phyloP scores from a whole-genome alignment of 30 jellyfish, hydroid and myxozoan genomes.

The Aurelia aurita complex sp. Pacific region DNA sequence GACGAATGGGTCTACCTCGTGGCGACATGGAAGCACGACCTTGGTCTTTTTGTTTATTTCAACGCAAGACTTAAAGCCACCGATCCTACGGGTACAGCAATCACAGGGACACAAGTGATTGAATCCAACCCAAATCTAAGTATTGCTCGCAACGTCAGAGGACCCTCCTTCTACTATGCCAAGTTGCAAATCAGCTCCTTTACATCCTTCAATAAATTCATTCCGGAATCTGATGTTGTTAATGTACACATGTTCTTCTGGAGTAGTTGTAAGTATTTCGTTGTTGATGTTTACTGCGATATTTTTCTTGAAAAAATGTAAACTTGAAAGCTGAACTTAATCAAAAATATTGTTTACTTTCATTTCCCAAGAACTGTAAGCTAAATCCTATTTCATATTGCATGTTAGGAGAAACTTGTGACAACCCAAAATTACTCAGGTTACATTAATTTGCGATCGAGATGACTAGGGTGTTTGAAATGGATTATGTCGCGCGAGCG shows the following conservation, averaged over 20 bases:
- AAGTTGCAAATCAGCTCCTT: conserved; percentile 80
- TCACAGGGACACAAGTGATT: conserved; percentile 70
- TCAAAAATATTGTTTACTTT: no score
- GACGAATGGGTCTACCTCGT: conserved; percentile 78
- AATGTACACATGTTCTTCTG: conserved; percentile 90
- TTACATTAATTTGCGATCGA: no score
- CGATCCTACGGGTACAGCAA: conserved; percentile 83
- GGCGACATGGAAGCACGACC: conserved; percentile 89
- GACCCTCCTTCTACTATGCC: conserved; percentile 83
- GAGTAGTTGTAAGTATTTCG: conserved; percentile 92
- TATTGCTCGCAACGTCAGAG: conserved; percentile 93
- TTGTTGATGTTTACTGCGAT: background rate
- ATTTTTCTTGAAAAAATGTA: no score
- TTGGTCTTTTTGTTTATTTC: conserved; percentile 82
- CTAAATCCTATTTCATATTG: no score
- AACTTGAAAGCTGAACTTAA: no score
- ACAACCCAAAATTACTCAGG: no score
- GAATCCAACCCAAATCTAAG: conserved; percentile 93
- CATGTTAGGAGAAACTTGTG: no score
- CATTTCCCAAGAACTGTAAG: no score
- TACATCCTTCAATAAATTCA: conserved; percentile 79
- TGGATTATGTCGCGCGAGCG: no score
- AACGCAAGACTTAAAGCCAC: conserved; percentile 82
- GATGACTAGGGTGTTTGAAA: no score
- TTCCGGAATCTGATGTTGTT: conserved; percentile 73